Evolutionary conservation across 2,113 vertebrate species (phyloP).

Genomic region (Fukomys damarensis): DNA sequence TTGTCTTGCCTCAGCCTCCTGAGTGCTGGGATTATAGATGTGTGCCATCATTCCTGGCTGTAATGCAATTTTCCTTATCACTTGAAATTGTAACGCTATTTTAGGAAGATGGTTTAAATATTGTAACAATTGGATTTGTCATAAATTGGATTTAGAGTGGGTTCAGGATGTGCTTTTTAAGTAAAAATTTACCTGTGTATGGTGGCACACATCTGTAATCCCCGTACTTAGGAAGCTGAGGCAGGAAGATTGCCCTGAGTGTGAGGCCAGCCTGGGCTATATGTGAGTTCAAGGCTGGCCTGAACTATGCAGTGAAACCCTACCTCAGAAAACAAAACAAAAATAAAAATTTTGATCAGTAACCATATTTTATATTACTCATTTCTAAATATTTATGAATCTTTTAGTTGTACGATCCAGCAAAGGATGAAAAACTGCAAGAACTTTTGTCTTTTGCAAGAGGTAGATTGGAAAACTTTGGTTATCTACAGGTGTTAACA

Average conservation of each 20-base stretch:
- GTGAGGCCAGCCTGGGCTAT: neutral
- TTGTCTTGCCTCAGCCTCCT: neutral
- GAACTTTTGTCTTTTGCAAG: slow-evolving; percentile 73
- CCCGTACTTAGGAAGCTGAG: neutral
- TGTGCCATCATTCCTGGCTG: neutral
- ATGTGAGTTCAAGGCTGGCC: neutral
- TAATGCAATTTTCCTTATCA: neutral
- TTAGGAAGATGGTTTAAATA: slow-evolving; percentile 51
- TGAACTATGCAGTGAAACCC: neutral
- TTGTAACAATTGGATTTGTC: neutral
- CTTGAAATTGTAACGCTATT: neutral
- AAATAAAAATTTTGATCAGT: neutral
- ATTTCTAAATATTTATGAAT: slow-evolving; percentile 60
- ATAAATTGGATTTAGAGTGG: neutral
- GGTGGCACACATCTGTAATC: neutral
- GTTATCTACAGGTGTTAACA: slow-evolving; percentile 49
- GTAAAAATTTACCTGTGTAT: neutral
- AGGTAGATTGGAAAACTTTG: slow-evolving; percentile 74
- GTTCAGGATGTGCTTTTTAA: neutral
- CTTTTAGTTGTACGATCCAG: slow-evolving; percentile 62
- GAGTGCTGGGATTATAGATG: neutral
- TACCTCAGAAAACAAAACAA: neutral
- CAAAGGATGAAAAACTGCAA: slow-evolving; percentile 65
- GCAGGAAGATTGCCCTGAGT: neutral
- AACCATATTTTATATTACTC: slow-evolving; percentile 23